Evolutionary conservation across 2,797 vertebrate species (phyloP).

Genomic region (Oceanodroma leucorhoa): DNA sequence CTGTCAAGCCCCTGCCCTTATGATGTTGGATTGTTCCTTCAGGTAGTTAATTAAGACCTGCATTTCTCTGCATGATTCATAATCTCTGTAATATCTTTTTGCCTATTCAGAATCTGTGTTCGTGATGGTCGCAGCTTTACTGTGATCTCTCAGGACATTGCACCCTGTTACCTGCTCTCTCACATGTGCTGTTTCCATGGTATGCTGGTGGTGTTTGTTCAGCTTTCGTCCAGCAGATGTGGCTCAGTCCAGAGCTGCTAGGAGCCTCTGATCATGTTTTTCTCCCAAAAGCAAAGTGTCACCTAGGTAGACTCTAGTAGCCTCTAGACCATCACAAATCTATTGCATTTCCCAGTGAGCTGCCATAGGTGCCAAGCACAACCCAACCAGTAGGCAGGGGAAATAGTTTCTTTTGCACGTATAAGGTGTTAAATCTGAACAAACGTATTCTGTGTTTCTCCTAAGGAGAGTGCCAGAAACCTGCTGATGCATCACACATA

Average conservation of each 20-base stretch:
- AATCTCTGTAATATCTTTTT: not conserved
- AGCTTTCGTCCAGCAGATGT: not conserved
- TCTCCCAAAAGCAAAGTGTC: not conserved
- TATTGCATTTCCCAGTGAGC: not conserved
- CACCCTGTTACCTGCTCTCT: not conserved
- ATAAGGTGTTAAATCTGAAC: conserved; percentile 1
- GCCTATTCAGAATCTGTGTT: not conserved
- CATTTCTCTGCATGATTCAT: not conserved
- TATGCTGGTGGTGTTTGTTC: not conserved
- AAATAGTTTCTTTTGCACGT: not conserved
- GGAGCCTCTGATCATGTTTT: not conserved
- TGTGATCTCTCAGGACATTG: not conserved
- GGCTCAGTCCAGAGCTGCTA: not conserved
- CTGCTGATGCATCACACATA: not conserved
- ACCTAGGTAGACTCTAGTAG: not conserved
- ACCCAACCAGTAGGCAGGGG: not conserved
- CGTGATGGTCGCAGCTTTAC: not conserved
- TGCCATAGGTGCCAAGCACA: not conserved
- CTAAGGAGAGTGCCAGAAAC: conserved; percentile 1
- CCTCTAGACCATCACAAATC: not conserved
- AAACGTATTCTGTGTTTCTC: not conserved
- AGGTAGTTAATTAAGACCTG: not conserved
- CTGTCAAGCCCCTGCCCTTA: not conserved
- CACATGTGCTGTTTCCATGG: not conserved
- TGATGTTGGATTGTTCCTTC: not conserved